These are phyloP conservation scores for Anthonomus grandis DNA, from an alignment of 1,140 invertebrate species.

Conservation along the genomic window DNA sequence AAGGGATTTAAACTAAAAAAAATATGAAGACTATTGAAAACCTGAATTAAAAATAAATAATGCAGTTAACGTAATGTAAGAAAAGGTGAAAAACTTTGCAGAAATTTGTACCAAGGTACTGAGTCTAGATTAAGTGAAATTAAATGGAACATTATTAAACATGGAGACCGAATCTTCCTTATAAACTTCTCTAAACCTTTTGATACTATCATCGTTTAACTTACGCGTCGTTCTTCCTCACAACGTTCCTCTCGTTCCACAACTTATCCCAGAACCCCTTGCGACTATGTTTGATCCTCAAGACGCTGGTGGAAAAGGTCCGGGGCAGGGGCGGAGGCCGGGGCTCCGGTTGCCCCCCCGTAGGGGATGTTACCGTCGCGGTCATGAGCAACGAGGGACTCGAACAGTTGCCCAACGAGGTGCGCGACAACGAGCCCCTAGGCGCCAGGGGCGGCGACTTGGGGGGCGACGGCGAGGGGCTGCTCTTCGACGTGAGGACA, in stretches of 20 bases:
- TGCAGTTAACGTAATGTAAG: too few relatives aligned
- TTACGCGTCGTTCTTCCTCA: conserved; percentile 39
- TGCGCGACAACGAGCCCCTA: conserved; percentile 42
- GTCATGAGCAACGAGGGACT: conserved; percentile 56
- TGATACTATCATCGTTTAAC: too few relatives aligned
- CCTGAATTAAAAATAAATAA: too few relatives aligned
- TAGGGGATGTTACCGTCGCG: conserved; percentile 50
- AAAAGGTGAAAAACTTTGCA: too few relatives aligned
- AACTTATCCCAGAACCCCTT: conserved; percentile 81
- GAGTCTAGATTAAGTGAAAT: too few relatives aligned
- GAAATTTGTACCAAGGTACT: too few relatives aligned
- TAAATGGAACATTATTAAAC: too few relatives aligned
- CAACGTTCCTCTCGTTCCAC: conserved; percentile 64
- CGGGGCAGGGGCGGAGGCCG: conserved; percentile 58
- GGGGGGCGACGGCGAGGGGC: conserved; percentile 36
- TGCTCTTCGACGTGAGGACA: conserved; percentile 32
- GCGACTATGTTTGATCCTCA: conserved; percentile 64
- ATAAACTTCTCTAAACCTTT: too few relatives aligned
- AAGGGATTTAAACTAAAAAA: too few relatives aligned
- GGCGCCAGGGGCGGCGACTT: conserved; percentile 38
- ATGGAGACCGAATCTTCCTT: too few relatives aligned
- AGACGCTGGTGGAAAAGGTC: conserved; percentile 74
- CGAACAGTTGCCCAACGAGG: conserved; percentile 46
- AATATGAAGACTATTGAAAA: too few relatives aligned
- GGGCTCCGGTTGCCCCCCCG: conserved; percentile 24